Conservation (phyloP, 2,113 vertebrate genomes). For the Polyodon spathula region DNA sequence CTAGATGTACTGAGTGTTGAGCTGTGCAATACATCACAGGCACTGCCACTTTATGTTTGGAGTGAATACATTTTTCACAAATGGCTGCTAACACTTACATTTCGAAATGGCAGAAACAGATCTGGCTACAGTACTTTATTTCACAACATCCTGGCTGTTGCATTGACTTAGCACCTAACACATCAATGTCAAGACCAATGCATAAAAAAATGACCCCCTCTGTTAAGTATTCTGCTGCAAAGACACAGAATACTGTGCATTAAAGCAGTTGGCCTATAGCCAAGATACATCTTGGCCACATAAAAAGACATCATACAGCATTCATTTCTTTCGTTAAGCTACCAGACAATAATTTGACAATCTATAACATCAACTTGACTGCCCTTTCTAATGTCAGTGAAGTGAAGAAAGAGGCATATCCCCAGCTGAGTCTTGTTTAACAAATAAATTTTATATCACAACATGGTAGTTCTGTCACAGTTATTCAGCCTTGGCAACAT, state of each 20-base stretch:
- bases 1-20: slow-evolving; percentile 36
- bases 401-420: no score
- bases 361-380: no score
- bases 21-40: slow-evolving; percentile 37
- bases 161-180: slow-evolving; percentile 4
- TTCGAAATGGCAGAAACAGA: slow-evolving; percentile 26
- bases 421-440: no score
- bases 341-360: no score
- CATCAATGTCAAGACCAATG: slow-evolving; percentile 14
- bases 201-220: not conserved
- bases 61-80: slow-evolving; percentile 39
- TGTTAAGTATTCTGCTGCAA: not conserved
- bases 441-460: no score
- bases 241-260: not conserved
- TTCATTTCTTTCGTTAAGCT: no score
- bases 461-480: no score
- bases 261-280: not conserved
- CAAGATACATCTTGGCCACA: not conserved
- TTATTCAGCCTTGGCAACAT: no score
- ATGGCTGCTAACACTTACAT: slow-evolving; percentile 21
- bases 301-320: no score
- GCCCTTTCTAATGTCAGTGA: no score
- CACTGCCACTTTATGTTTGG: slow-evolving; percentile 32
- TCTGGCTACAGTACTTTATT: slow-evolving; percentile 15
- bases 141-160: slow-evolving; percentile 19